These are phyloP conservation scores for Amiota mariae DNA, from an alignment of 2,888 invertebrate species.

Conservation along the genomic window DNA sequence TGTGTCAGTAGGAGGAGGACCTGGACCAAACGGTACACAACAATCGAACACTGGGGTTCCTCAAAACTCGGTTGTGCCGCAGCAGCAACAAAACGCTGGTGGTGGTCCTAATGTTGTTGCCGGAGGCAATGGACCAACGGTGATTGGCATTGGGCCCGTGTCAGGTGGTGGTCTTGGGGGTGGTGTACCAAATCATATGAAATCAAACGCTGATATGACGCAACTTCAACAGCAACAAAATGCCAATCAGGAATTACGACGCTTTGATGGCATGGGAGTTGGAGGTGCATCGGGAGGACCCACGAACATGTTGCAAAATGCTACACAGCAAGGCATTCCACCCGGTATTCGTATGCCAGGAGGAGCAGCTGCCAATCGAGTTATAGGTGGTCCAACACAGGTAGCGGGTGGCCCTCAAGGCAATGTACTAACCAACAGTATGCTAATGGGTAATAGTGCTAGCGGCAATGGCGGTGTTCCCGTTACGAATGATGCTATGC, in stretches of 20 bases:
- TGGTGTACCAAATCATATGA: conserved; percentile 37
- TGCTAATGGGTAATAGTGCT: conserved; percentile 53
- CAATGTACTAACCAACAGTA: conserved; percentile 57
- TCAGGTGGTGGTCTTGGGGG: neutral
- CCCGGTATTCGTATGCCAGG: conserved; percentile 71
- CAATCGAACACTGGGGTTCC: conserved; percentile 42
- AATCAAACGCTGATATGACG: conserved; percentile 61
- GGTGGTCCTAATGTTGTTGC: conserved; percentile 53
- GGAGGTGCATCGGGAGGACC: conserved; percentile 53
- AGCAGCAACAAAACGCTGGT: conserved; percentile 32
- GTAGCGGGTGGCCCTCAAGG: conserved; percentile 54
- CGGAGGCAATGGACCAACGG: conserved; percentile 42
- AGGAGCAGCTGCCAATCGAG: conserved; percentile 62
- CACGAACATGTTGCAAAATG: conserved; percentile 57
- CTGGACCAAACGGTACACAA: conserved; percentile 37
- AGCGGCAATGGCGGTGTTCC: conserved; percentile 43
- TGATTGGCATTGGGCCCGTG: conserved; percentile 14
- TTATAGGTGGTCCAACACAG: conserved; percentile 54
- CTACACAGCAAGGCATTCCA: conserved; percentile 61
- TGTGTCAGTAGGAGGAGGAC: conserved; percentile 29
- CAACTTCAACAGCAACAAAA: conserved; percentile 67
- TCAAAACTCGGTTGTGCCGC: conserved; percentile 35
- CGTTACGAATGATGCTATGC: conserved; percentile 48
- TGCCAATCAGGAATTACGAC: conserved; percentile 67
- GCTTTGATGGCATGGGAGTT: conserved; percentile 68